Evolutionary conservation across 2,888 invertebrate genomes (phyloP).

Genomic region (Ennomos erosarius): DNA sequence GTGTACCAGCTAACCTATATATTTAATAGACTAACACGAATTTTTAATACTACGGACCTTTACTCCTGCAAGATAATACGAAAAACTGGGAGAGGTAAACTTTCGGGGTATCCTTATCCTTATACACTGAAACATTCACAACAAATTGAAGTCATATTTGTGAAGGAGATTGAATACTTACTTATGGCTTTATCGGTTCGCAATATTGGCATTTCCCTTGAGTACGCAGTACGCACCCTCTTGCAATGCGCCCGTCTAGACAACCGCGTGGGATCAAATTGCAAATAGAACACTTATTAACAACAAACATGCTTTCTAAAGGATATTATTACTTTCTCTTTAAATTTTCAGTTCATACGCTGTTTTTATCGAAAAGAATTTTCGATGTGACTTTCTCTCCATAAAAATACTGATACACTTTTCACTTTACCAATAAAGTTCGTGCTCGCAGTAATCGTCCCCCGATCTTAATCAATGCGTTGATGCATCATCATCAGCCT

Average conservation of each 20-base stretch:
- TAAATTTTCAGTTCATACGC: slow-evolving; percentile 39
- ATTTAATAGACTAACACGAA: too few species aligned
- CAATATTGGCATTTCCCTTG: slow-evolving; percentile 62
- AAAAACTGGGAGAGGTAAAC: neutral
- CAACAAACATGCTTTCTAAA: slow-evolving; percentile 49
- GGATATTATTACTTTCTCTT: slow-evolving; percentile 50
- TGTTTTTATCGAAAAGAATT: slow-evolving; percentile 33
- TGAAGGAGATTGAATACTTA: slow-evolving; percentile 62
- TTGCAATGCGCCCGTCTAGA: slow-evolving; percentile 72
- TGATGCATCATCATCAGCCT: too few species aligned
- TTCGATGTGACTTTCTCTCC: slow-evolving; percentile 33
- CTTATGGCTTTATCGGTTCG: slow-evolving; percentile 71
- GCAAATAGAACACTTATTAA: slow-evolving; percentile 58
- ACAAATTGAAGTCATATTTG: slow-evolving; percentile 40
- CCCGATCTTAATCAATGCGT: slow-evolving; percentile 18
- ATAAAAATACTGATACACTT: slow-evolving; percentile 24
- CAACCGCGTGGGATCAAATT: slow-evolving; percentile 62
- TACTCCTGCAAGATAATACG: neutral
- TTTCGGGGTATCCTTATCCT: too few species aligned
- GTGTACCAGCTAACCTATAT: too few species aligned
- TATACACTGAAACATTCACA: neutral
- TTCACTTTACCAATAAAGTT: slow-evolving; percentile 19
- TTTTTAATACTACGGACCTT: too few species aligned
- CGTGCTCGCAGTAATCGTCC: slow-evolving; percentile 19
- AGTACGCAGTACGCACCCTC: slow-evolving; percentile 68